Evolutionary conservation across 2,113 vertebrate genomes (phyloP).

Genomic region (Oreochromis spilurus): DNA sequence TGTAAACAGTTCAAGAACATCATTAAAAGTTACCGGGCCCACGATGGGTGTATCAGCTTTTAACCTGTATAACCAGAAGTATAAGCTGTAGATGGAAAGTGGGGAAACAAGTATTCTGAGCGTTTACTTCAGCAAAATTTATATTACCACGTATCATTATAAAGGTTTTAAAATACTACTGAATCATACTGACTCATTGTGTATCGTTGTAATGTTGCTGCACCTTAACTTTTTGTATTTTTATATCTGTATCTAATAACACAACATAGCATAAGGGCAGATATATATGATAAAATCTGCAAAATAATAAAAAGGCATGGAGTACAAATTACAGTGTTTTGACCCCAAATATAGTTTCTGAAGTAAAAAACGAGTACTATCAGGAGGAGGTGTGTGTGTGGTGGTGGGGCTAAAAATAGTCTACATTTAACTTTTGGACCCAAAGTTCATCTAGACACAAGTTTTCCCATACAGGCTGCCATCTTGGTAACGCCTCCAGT

Average conservation of each 20-base stretch:
- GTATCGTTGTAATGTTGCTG: background rate
- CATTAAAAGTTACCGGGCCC: background rate
- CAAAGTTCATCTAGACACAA: background rate
- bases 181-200: background rate
- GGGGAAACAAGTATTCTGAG: background rate
- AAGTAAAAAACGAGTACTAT: background rate
- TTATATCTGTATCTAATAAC: background rate
- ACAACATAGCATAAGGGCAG: background rate
- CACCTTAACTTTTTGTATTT: background rate
- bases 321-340: background rate
- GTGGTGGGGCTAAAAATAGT: background rate
- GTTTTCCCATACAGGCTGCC: background rate
- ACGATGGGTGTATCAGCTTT: background rate
- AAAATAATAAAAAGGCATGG: background rate
- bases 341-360: fast-evolving
- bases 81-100: background rate
- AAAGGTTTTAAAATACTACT: background rate
- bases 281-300: background rate
- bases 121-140: background rate
- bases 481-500: background rate
- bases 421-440: background rate
- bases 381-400: background rate
- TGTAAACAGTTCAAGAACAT: background rate
- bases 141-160: background rate
- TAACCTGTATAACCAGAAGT: background rate